Evolutionary conservation across 2,797 vertebrate species (phyloP).

Genomic region (Hypotaenidia okinawae): DNA sequence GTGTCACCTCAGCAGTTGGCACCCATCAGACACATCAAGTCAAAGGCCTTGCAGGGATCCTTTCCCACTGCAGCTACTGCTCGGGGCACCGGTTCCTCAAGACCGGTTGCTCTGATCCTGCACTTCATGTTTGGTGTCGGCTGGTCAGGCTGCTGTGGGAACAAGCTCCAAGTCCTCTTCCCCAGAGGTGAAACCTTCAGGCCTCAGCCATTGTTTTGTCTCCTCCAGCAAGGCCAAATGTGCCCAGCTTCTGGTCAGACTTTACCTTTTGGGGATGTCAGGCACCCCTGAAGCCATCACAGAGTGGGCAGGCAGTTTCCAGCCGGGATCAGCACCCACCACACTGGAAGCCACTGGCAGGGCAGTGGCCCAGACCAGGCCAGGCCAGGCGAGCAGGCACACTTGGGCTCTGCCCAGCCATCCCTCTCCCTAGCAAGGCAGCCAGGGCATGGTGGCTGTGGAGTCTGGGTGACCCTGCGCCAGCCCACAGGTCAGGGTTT

Average conservation of each 20-base stretch:
- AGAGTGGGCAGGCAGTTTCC: not conserved
- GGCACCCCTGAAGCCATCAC: not conserved
- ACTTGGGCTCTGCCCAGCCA: not conserved
- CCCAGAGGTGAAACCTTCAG: not conserved
- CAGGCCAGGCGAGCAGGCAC: not conserved
- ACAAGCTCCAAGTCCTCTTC: not conserved
- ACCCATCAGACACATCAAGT: accelerated
- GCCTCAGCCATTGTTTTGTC: not conserved
- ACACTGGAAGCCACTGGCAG: not conserved
- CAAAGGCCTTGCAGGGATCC: not conserved
- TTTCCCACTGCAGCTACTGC: not conserved
- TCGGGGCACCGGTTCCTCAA: accelerated
- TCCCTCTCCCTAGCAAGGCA: not conserved
- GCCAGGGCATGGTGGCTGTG: accelerated
- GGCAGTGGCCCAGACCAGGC: accelerated
- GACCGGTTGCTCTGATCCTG: not conserved
- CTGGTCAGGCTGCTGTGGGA: not conserved
- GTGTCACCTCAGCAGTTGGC: not conserved
- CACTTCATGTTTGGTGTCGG: not conserved
- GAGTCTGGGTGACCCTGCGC: not conserved
- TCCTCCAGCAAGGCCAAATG: not conserved
- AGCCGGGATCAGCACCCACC: not conserved
- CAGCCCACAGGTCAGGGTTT: not conserved
- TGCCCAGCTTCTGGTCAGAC: not conserved
- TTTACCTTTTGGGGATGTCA: not conserved